Evolutionary conservation across 1,140 invertebrate species (phyloP).

Genomic region (Adelges cooleyi): DNA sequence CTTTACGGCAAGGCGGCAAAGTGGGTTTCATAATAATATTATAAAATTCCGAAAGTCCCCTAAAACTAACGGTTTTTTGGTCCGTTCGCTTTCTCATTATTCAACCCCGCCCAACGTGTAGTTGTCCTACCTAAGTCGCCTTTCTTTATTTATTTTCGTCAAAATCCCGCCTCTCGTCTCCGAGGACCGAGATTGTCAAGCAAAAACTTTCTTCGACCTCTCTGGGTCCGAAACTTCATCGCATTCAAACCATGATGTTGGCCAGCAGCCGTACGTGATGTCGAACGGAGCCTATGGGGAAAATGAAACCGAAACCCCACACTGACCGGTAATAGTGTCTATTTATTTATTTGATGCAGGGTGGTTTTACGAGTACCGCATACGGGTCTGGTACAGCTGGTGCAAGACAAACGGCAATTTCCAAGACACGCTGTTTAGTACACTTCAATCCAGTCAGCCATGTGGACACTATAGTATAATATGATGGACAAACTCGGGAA

Average conservation of each 20-base stretch:
- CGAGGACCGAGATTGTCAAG: neutral
- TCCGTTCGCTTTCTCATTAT: conserved; percentile 13
- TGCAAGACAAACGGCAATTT: no score
- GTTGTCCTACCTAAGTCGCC: neutral
- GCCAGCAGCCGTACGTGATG: neutral
- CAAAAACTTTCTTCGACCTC: neutral
- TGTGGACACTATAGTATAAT: no score
- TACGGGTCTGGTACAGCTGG: no score
- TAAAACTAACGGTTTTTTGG: neutral
- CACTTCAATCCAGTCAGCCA: no score
- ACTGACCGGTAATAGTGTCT: neutral
- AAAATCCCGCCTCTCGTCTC: neutral
- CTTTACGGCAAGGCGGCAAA: conserved; percentile 6
- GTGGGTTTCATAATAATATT: neutral
- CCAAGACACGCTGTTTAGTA: no score
- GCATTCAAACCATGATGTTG: neutral
- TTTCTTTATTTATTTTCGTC: neutral
- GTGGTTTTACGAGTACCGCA: neutral
- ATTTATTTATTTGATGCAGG: neutral
- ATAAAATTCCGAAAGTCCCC: conserved; percentile 18
- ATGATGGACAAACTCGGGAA: no score
- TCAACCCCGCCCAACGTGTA: neutral
- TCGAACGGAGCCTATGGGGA: neutral
- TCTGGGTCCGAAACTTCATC: neutral
- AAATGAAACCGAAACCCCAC: neutral